Conservation (phyloP, 2,888 invertebrate species). For the Patella pellucida region DNA sequence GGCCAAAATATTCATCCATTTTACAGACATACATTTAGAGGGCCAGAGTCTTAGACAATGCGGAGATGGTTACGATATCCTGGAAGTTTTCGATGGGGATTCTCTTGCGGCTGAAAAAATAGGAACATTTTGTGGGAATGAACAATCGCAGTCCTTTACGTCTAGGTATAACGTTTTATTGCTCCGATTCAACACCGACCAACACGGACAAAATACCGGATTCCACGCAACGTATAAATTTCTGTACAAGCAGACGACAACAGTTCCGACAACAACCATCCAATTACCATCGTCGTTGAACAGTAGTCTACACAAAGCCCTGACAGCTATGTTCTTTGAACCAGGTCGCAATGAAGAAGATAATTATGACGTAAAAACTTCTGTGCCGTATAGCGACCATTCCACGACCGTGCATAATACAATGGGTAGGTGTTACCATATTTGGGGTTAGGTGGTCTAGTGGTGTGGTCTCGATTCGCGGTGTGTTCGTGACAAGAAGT, state of each 20-base stretch:
- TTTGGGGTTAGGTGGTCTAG: too few relatives aligned
- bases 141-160: constrained; percentile 37
- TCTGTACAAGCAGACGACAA: constrained; percentile 35
- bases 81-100: constrained; percentile 47
- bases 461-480: too few relatives aligned
- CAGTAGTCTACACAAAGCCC: constrained; percentile 12
- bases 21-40: constrained; percentile 60
- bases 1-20: constrained; percentile 50
- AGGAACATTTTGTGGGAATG: constrained; percentile 46
- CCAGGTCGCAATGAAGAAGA: constrained; percentile 16
- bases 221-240: constrained; percentile 64
- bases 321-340: constrained; percentile 27
- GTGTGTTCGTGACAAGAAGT: too few relatives aligned
- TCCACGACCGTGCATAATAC: constrained; percentile 6
- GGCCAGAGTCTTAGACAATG: constrained; percentile 56
- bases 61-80: constrained; percentile 49
- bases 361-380: not conserved
- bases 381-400: constrained; percentile 12
- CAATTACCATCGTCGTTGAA: not conserved
- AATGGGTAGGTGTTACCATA: constrained; percentile 20
- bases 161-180: constrained; percentile 50
- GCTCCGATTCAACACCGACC: constrained; percentile 59
- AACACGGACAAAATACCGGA: constrained; percentile 56
- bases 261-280: constrained; percentile 23
- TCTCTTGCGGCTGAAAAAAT: constrained; percentile 33